Evolutionary conservation across 2,113 vertebrate genomes (phyloP), one percentile per base, ranked within the genome.

Genomic region (Notechis scutatus): DNA sequence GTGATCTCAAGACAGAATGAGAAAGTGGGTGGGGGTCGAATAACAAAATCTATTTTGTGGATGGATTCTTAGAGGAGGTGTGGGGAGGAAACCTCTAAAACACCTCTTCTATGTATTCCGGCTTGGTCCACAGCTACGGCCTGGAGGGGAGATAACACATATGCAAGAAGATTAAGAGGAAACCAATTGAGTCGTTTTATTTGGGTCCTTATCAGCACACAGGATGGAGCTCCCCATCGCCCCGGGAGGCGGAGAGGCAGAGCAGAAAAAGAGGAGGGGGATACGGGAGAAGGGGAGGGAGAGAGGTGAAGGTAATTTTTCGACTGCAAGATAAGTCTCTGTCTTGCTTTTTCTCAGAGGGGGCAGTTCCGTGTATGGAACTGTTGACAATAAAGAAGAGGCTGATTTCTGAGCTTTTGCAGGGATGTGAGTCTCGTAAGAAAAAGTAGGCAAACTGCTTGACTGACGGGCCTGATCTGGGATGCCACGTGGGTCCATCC

Each of bases 111-210:
- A 9, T 87, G 85, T 55, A 52, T 0, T 0, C 91, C 0, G 42
- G 56, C 42, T 57, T 34, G 0, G 87, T 89, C 59, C 24, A n/a
- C 47, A 90, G 42, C 47, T 0, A 14, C 74, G 85, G 74, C 55
- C 3, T 45, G 20, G 12, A 5, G 55, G 47, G 57, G 0, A 0
- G 86, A 3, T 23, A 50, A 74, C 57, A 74, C 20, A 23, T 1
- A 0, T 24, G 89, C 69, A 34, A 15, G 52, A 64, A 52, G 14
- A 39, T 18, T 1, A 74, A 91, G 64, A 18, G 61, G 57, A 45
- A 92, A 1, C 42, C 2, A 0, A 29, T 0, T 14, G 54, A 85
- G 55, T 92, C 87, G 3, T 11, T 0, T 8, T 11, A 0, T 0
- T 0, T 1, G 24, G 64, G 89, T 91, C 85, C 81, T 92, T 92